Base-by-base conservation (phyloP, 2,113 vertebrate species). In the Brachyhypopomus gauderio region DNA sequence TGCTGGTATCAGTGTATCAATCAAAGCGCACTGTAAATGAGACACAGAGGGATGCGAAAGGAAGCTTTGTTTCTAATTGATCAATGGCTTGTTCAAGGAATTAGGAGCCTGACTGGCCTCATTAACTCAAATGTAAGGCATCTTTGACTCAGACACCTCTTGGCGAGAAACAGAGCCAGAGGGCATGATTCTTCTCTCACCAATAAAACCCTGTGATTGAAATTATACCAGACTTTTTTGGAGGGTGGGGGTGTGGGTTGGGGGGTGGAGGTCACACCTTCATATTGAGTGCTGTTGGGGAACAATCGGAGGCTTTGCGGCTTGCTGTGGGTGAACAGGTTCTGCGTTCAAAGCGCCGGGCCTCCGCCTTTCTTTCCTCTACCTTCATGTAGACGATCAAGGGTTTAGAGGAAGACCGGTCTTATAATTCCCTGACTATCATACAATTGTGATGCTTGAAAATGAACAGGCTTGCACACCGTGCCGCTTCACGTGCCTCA, bases 21-120 rank as follows among this genome's bases (percentile, higher is more conserved):
- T 94, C 90, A 90, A 92, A 93, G 87, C 41, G 5, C 81, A 86
- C 85, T 88, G 85, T 91, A 93, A 93, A 93, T 91, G 89, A 93
- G 92, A 92, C 92, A 90, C 92, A 89, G 90, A 90, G 91, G 91
- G 81, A 91, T 81, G 86, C 83, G 84, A 84, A 85, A 83, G 76
- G 27, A 85, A 87, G 83, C 83, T 4, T 76, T 89, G 90, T 89
- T 91, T 85, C 85, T 90, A 92, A 94, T 91, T 93, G 82, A 93
- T 94, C 90, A 80, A 89, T 88, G 86, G 83, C 88, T 91, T 91
- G 91, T 92, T 90, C 83, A 20, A 86, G 90, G 90, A 93, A 91
- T 93, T 93, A 91, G 88, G 88, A 85, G 89, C 58, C 88, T 89
- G 85, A 86, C 77, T 85, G 52, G 86, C 86, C 84, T 94, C 91